Evolutionary conservation across 2,888 invertebrate species (phyloP).

Genomic region (Gisinianus flammeolus): DNA sequence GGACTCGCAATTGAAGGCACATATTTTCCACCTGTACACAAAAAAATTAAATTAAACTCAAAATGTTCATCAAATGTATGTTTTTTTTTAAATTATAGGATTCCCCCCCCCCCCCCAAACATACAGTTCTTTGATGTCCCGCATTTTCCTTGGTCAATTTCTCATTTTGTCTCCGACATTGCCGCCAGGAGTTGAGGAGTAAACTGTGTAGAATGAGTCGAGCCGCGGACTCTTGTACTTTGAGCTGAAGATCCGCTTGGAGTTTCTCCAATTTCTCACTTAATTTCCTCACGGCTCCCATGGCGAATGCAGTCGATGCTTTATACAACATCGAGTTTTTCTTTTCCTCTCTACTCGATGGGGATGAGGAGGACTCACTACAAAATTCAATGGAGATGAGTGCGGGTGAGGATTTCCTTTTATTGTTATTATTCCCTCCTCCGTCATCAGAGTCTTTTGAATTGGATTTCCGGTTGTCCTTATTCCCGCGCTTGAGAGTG

Average conservation of each 20-base stretch:
- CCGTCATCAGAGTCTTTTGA: neutral
- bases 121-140: constrained; percentile 45
- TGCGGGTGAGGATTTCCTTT: neutral
- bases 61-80: neutral
- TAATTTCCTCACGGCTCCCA: constrained; percentile 40
- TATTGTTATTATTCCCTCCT: neutral
- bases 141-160: constrained; percentile 46
- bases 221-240: constrained; percentile 46
- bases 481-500: neutral
- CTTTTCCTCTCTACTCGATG: neutral
- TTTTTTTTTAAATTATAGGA: no score
- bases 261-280: constrained; percentile 25
- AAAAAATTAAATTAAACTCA: no score
- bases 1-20: constrained; percentile 49
- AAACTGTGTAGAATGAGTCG: constrained; percentile 48
- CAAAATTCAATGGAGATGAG: constrained; percentile 14
- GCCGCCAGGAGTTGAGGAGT: constrained; percentile 50
- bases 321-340: constrained; percentile 20
- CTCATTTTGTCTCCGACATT: constrained; percentile 40
- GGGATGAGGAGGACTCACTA: neutral
- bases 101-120: no score
- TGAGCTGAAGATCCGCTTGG: constrained; percentile 20
- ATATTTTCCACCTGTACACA: constrained; percentile 48
- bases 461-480: neutral
- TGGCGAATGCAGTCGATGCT: constrained; percentile 38